Conservation (phyloP, 2,888 invertebrate species). For the Boloria euphrosyne region DNA sequence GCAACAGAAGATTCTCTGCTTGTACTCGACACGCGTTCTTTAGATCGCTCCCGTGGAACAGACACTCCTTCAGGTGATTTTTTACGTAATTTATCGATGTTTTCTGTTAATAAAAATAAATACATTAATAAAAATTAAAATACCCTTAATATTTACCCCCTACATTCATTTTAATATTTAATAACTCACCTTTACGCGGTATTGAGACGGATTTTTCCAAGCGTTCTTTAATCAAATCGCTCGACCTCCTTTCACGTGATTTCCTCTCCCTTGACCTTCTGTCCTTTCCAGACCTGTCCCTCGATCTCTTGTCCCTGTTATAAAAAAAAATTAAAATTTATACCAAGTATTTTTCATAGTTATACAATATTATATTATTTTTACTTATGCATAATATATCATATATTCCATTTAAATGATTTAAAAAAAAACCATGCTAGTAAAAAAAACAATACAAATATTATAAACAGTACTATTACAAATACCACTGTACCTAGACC, state of each 20-base stretch:
- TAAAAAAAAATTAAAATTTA: slow-evolving; percentile 17
- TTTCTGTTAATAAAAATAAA: slow-evolving; percentile 52
- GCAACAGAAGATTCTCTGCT: slow-evolving; percentile 75
- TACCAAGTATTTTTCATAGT: too few relatives aligned
- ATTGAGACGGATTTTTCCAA: slow-evolving; percentile 76
- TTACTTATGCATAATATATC: too few relatives aligned
- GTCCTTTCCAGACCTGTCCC: slow-evolving; percentile 65
- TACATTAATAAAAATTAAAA: not conserved
- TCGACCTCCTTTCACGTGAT: slow-evolving; percentile 75
- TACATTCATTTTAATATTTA: slow-evolving; percentile 1
- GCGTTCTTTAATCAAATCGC: slow-evolving; percentile 74
- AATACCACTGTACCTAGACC: slow-evolving; percentile 55
- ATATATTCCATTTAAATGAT: too few relatives aligned
- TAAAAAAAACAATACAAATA: not conserved
- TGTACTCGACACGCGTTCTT: slow-evolving; percentile 70
- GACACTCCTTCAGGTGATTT: slow-evolving; percentile 68
- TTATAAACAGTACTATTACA: slow-evolving; percentile 27
- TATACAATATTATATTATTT: too few relatives aligned
- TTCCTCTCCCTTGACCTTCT: slow-evolving; percentile 73
- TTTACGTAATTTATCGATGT: slow-evolving; percentile 63
- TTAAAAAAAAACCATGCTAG: too few relatives aligned
- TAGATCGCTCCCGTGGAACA: slow-evolving; percentile 55
- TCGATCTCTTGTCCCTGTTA: slow-evolving; percentile 71
- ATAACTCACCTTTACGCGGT: slow-evolving; percentile 67
- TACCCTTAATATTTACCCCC: not conserved